Evolutionary conservation across 2,797 vertebrate genomes (phyloP), one percentile per base, ranked within the genome.

Genomic region (Neosilurus hyrtlii): DNA sequence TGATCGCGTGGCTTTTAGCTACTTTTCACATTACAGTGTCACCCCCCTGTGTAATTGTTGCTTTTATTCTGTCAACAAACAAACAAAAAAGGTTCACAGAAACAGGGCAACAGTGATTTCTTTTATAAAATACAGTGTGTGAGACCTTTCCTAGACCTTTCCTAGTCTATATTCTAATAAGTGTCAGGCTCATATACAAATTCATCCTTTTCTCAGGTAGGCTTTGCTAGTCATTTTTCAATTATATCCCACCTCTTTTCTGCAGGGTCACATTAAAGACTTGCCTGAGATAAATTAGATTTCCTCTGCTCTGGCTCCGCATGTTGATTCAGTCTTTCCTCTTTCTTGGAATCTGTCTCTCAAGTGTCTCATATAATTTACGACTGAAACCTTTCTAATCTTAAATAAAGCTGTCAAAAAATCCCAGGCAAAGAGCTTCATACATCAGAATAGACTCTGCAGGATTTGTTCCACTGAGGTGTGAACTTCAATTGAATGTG

Each of bases 351-450:
- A 9, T 49, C 77, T n/a, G 22, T 22, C 62, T 62, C 16, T 81
- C 35, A 61, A 67, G 59, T 59, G 43, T 67, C 75, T 76, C 4
- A 37, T 24, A 62, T 82, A 54, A 85, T 85, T 83, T 75, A 79
- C n/a, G 1, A 20, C 61, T 11, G 26, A 77, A 85, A 80, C 51
- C 72, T 86, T 77, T 57, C 52, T 37, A 56, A 72, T 14, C 63
- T 80, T n/a, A 71, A 87, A 86, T 73, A 68, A 82, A 12, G 68
- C 20, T 52, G 73, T 74, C 15, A 67, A 59, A 70, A 79, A 35
- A 66, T 5, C 62, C 37, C 49, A 51, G 57, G 11, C 56, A 54
- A 63, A 71, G 72, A 63, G 71, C 68, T 82, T 77, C 67, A 76
- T 77, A 59, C 43, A 70, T 80, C 63, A 75, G 56, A 52, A 26